Conservation (phyloP, 2,888 invertebrate species). For the Sarcophaga subvicina region DNA sequence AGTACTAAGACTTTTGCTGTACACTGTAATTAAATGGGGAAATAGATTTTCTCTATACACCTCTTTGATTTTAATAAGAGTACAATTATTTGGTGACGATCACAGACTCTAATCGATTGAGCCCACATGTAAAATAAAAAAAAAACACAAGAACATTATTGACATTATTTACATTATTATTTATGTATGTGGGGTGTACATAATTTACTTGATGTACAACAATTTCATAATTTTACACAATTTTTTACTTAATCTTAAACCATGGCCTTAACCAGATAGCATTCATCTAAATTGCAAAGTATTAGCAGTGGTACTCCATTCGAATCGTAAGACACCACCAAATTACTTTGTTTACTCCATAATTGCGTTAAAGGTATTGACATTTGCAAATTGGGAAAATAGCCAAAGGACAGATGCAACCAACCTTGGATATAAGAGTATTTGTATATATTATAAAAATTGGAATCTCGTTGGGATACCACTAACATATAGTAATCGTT, state of each 20-base stretch:
- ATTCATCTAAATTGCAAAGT: slow-evolving; percentile 54
- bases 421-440: slow-evolving; percentile 77
- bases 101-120: too few species aligned
- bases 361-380: slow-evolving; percentile 73
- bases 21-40: too few species aligned
- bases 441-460: slow-evolving; percentile 76
- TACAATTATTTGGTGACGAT: too few species aligned
- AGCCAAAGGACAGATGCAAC: slow-evolving; percentile 75
- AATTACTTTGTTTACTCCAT: background rate
- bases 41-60: too few species aligned
- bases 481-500: slow-evolving; percentile 74
- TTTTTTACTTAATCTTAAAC: slow-evolving; percentile 24
- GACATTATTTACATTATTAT: too few species aligned
- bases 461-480: slow-evolving; percentile 71
- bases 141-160: too few species aligned
- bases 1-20: too few species aligned
- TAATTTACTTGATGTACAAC: background rate
- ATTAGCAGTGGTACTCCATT: slow-evolving; percentile 53
- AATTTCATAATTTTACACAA: slow-evolving; percentile 23
- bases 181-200: too few species aligned
- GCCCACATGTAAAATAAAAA: too few species aligned
- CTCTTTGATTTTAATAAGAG: too few species aligned
- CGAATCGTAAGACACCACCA: background rate
- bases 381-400: slow-evolving; percentile 74
- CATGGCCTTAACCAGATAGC: slow-evolving; percentile 63